A percentile compares a stretch with the other conserved stretches of the same genome.
These are phyloP conservation scores for Hemiprocne comata DNA, from an alignment of 2,113 vertebrate genomes.

Conservation along the genomic window DNA sequence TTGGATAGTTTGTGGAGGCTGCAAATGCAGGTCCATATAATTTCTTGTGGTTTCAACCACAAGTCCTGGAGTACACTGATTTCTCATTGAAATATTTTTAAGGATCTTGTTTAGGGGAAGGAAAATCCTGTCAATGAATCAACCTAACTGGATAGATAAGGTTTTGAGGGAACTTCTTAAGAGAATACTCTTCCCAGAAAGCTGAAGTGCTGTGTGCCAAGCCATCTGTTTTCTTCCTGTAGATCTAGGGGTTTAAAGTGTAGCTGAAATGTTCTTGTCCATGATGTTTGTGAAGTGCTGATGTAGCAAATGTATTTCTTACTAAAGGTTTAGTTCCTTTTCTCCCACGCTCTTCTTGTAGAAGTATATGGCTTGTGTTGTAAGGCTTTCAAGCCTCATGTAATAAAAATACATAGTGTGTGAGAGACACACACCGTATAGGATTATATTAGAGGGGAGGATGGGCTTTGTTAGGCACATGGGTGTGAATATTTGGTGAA, in stretches of 20 bases:
- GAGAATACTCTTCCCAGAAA: not conserved
- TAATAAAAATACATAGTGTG: not conserved
- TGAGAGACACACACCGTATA: not conserved
- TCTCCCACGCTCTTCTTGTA: not conserved
- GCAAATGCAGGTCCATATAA: not conserved
- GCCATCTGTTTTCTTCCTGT: not conserved
- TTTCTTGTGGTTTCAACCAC: slow-evolving; percentile 40
- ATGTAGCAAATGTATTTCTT: not conserved
- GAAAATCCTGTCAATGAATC: slow-evolving; percentile 3
- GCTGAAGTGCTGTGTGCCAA: not conserved
- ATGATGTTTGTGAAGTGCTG: not conserved
- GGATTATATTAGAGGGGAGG: not conserved
- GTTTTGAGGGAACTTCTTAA: not conserved
- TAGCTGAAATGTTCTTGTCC: not conserved
- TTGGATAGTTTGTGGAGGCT: not conserved
- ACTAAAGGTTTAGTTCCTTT: not conserved
- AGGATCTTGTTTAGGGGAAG: slow-evolving; percentile 17
- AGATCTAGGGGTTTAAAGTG: not conserved
- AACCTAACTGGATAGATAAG: not conserved
- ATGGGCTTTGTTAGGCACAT: not conserved
- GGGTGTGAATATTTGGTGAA: slow-evolving; percentile 19
- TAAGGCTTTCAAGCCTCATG: not conserved
- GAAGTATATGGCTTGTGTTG: not conserved
- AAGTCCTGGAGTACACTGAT: slow-evolving; percentile 28
- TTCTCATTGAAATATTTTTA: slow-evolving; percentile 30